Conservation (phyloP, 2,888 invertebrate genomes). For the Trichogramma evanescens region DNA sequence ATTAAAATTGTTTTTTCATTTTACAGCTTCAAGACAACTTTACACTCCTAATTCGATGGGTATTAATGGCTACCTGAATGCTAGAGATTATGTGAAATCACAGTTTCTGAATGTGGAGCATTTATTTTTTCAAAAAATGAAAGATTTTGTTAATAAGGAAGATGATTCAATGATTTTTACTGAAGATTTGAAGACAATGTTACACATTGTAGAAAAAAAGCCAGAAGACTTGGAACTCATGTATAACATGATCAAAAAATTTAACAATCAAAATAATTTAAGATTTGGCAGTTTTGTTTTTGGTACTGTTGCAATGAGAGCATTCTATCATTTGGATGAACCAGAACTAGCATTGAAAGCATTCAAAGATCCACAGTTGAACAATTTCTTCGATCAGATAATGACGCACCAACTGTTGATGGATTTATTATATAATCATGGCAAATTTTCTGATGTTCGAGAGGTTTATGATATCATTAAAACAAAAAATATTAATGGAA, state of each 20-base stretch:
- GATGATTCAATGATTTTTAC: slow-evolving; percentile 67
- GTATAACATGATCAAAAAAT: slow-evolving; percentile 66
- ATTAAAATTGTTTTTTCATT: not conserved
- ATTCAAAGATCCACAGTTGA: slow-evolving; percentile 57
- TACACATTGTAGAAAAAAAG: slow-evolving; percentile 60
- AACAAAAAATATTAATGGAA: slow-evolving; percentile 56
- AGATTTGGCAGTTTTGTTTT: slow-evolving; percentile 75
- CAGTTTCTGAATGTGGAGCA: slow-evolving; percentile 60
- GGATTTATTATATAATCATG: slow-evolving; percentile 64
- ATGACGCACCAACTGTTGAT: slow-evolving; percentile 61
- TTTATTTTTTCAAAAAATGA: slow-evolving; percentile 67
- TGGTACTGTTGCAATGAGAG: slow-evolving; percentile 77
- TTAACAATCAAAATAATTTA: slow-evolving; percentile 61
- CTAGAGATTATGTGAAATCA: slow-evolving; percentile 51
- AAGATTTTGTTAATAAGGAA: slow-evolving; percentile 52
- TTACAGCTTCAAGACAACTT: slow-evolving; percentile 44
- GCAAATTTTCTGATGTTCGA: slow-evolving; percentile 61
- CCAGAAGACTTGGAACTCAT: slow-evolving; percentile 58
- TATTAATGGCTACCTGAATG: slow-evolving; percentile 54
- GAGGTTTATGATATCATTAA: slow-evolving; percentile 58
- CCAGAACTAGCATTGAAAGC: slow-evolving; percentile 60
- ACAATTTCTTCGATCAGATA: slow-evolving; percentile 67
- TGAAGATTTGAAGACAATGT: slow-evolving; percentile 77
- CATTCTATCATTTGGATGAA: slow-evolving; percentile 65
- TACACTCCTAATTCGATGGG: slow-evolving; percentile 58